phyloP scores from a whole-genome alignment of 2,113 vertebrate species.

The Anas platyrhynchos region DNA sequence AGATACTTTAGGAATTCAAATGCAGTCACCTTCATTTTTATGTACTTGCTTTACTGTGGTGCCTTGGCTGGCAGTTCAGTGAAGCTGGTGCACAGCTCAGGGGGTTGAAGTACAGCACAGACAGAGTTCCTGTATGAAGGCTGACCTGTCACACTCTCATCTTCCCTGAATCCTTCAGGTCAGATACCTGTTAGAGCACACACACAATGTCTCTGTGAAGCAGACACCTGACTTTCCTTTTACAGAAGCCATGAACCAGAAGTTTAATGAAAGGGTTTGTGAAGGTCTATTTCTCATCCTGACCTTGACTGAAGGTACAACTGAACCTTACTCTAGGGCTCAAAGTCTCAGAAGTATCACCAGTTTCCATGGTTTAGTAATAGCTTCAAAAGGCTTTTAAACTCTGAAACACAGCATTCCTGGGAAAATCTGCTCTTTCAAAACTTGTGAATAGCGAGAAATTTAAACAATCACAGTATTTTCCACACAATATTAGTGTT shows the following conservation, averaged over 20 bases:
- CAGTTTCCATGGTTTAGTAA: not conserved
- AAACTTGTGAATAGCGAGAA: not conserved
- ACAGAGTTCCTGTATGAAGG: not conserved
- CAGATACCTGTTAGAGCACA: not conserved
- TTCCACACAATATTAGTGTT: not conserved
- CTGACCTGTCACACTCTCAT: not conserved
- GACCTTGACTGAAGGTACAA: not conserved
- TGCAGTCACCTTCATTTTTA: not conserved
- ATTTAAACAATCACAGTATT: not conserved
- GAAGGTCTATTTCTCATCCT: rapidly evolving
- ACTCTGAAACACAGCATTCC: not conserved
- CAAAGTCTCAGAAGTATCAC: not conserved
- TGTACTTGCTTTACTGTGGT: not conserved
- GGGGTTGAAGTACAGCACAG: not conserved
- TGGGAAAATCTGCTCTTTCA: not conserved
- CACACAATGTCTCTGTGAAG: rapidly evolving
- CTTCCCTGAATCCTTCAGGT: not conserved
- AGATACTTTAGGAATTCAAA: not conserved
- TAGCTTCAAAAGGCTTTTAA: not conserved
- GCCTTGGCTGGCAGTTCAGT: not conserved
- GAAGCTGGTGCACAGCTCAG: not conserved
- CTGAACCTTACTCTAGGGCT: not conserved
- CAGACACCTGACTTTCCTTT: not conserved
- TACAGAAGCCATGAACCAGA: not conserved
- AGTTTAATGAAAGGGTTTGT: not conserved